A percentile compares a stretch with the other conserved stretches of the same genome.
phyloP scores from a whole-genome alignment of 2,888 invertebrate genomes.

The Xanthostigma xanthostigma region DNA sequence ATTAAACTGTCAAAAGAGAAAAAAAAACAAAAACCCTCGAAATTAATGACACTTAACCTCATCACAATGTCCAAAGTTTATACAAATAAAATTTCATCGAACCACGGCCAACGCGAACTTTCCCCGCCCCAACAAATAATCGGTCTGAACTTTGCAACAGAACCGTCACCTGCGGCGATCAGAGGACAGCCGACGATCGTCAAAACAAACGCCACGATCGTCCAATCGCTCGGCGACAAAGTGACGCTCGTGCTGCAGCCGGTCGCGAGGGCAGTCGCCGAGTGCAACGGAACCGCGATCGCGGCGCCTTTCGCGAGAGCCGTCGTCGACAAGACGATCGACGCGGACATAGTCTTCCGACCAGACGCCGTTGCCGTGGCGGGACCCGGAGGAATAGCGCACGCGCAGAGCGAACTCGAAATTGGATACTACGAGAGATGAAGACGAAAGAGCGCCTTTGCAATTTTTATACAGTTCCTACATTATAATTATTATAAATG shows the following conservation, averaged over 20 bases:
- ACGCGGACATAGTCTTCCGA: constrained; percentile 46
- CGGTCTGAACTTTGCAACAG: not conserved
- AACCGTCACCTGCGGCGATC: not conserved
- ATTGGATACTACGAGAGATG: constrained; percentile 23
- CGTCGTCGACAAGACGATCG: constrained; percentile 40
- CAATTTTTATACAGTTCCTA: not conserved
- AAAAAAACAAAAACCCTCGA: too few relatives aligned
- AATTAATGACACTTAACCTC: too few relatives aligned
- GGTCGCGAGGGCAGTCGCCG: constrained; percentile 47
- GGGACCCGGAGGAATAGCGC: constrained; percentile 61
- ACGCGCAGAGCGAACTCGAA: constrained; percentile 56
- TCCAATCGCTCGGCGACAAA: not conserved
- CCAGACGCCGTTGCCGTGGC: constrained; percentile 57
- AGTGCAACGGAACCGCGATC: constrained; percentile 49
- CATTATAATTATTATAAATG: not conserved
- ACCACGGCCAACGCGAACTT: too few relatives aligned
- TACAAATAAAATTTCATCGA: too few relatives aligned
- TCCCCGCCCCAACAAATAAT: too few relatives aligned
- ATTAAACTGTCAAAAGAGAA: too few relatives aligned
- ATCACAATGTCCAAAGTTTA: too few relatives aligned
- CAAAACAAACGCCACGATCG: not conserved
- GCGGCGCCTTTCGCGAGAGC: constrained; percentile 55
- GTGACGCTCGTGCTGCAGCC: constrained; percentile 42
- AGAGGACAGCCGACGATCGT: not conserved
- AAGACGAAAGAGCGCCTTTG: not conserved